Evolutionary conservation across 2,113 vertebrate species (phyloP).

Genomic region (Oncorhynchus kisutch): DNA sequence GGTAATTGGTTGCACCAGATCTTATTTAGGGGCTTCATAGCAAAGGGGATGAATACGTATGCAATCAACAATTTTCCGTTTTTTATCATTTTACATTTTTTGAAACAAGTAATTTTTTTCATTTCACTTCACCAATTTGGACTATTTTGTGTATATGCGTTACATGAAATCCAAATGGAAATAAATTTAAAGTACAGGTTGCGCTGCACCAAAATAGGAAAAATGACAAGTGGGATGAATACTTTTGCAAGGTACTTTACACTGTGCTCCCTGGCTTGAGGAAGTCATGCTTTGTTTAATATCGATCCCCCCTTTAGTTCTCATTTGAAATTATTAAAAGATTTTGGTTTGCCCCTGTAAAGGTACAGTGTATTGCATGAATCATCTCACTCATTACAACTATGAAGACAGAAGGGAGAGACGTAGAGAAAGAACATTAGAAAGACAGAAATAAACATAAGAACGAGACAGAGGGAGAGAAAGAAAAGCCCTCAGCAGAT

Average conservation of each 20-base stretch:
- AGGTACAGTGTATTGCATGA: conserved; percentile 34
- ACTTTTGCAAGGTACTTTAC: no score
- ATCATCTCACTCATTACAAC: conserved; percentile 50
- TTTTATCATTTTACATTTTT: no score
- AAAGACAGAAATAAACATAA: not conserved
- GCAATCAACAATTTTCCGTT: accelerated
- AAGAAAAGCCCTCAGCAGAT: not conserved
- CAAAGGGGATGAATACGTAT: no score
- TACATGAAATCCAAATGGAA: no score
- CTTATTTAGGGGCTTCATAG: no score
- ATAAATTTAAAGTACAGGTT: no score
- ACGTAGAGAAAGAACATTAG: not conserved
- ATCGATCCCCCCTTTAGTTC: conserved; percentile 54
- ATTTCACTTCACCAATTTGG: no score
- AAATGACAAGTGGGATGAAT: no score
- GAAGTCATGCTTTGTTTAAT: conserved; percentile 47
- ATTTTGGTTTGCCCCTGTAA: conserved; percentile 45
- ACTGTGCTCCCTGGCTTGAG: not conserved
- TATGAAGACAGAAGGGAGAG: not conserved
- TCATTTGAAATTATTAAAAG: conserved; percentile 62
- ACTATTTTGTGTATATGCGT: no score
- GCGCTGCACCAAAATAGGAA: no score
- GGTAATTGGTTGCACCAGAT: no score
- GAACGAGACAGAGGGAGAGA: conserved; percentile 11
- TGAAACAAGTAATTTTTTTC: no score